Base-by-base conservation (phyloP, 2,797 vertebrate genomes). In the Setipinna tenuifilis region DNA sequence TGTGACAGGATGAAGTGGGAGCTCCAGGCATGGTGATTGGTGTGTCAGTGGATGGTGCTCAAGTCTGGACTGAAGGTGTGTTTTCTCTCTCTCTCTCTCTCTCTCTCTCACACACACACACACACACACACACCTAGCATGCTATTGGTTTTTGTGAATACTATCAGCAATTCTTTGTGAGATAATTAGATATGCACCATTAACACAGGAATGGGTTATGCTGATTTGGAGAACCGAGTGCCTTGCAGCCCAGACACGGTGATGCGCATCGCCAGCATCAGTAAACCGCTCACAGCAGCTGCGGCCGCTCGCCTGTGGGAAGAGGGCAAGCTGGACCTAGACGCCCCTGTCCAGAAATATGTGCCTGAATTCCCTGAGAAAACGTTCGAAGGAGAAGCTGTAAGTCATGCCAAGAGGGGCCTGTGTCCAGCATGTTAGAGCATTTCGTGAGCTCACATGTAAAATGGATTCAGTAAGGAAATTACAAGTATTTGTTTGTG, bases 221-320 rank as follows among this genome's bases (percentile, higher is more conserved):
- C 98, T 50, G 98, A 99, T 50, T 90, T 99, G 86, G 98, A 99
- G 93, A 99, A 99, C 89, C 96, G 98, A 5, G 96, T 99, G 7
- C 92, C 91, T 0, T 99, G 98, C 90, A 92, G 94, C 54, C 94
- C 97, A 10, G 95, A 96, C 83, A 99, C 98, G 0, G 93, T 99
- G 84, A 96, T 99, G 97, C 95, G 98, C 48, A 97, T 99, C 4
- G 98, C 98, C 88, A 99, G 98, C 88, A 97, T 99, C 94, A 99
- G 98, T 95, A 99, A 99, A 90, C 95, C 97, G 82, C 96, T 99
- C 54, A 99, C 98, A 0, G 96, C 97, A 89, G 94, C 97, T 65
- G 98, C 98, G 85, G 95, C 96, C 62, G 97, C 97, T 19, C 97
- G 96, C 83, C 58, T 99, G n/a, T 98, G 97, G 94, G 97, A 99